These are phyloP conservation scores for Oreochromis niloticus DNA, from an alignment of 2,113 vertebrate species.

Conservation along the genomic window DNA sequence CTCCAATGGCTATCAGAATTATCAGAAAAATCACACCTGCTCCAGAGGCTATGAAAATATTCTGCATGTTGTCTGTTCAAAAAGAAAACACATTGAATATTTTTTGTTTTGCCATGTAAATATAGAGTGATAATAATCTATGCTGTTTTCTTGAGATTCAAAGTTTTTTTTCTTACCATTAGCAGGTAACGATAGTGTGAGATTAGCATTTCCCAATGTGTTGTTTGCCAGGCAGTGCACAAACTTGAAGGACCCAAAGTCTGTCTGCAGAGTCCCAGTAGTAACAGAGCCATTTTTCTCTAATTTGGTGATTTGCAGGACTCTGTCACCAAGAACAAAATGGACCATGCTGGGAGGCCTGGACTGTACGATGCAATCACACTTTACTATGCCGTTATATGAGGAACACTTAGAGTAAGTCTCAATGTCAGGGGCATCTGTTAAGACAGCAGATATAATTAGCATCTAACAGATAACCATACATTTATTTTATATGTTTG, in stretches of 20 bases:
- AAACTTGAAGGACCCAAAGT: background rate
- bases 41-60: conserved; percentile 3
- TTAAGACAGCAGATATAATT: background rate
- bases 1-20: background rate
- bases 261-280: conserved; percentile 16
- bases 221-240: conserved; percentile 64
- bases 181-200: conserved; percentile 14
- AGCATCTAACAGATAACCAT: background rate
- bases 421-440: conserved; percentile 57
- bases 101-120: background rate
- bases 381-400: conserved; percentile 6
- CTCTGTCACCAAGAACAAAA: conserved; percentile 32
- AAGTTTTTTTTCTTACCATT: background rate
- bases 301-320: background rate
- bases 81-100: background rate
- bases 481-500: background rate
- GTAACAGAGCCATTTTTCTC: conserved; percentile 26
- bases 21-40: background rate
- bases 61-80: conserved; percentile 26
- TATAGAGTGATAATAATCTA: background rate
- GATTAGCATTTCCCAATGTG: conserved; percentile 15
- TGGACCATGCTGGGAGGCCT: conserved; percentile 43
- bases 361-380: conserved; percentile 60
- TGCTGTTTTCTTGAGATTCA: background rate
- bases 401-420: conserved; percentile 44